A percentile compares a stretch with the other conserved stretches of the same genome.
phyloP scores from a whole-genome alignment of 1,140 invertebrate genomes.

The Solen grandis region DNA sequence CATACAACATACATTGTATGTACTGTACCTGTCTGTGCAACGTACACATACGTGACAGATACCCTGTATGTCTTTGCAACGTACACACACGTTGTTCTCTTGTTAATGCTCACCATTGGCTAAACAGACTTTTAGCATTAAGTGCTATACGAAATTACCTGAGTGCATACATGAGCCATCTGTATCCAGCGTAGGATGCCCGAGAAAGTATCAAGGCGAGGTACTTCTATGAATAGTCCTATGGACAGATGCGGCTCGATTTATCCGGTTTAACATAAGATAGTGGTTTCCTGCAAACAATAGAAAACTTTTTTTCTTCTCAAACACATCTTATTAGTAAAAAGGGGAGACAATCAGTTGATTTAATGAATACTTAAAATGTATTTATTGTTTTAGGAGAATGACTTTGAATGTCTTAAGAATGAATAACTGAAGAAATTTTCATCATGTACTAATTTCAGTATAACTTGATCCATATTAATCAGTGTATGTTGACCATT shows the following conservation, averaged over 20 bases:
- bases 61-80: not conserved
- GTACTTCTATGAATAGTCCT: slow-evolving; percentile 31
- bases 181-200: not conserved
- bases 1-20: too few relatives aligned
- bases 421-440: too few relatives aligned
- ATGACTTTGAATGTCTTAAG: too few relatives aligned
- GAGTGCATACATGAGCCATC: not conserved
- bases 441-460: too few relatives aligned
- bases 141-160: too few relatives aligned
- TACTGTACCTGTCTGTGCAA: too few relatives aligned
- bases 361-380: not conserved
- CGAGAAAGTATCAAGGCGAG: slow-evolving; percentile 8
- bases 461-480: too few relatives aligned
- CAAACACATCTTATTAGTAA: not conserved
- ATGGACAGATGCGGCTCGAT: slow-evolving; percentile 77
- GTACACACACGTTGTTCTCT: not conserved
- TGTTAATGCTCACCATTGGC: not conserved
- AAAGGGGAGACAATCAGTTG: not conserved
- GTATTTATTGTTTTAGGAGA: not conserved
- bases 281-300: slow-evolving; percentile 76
- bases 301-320: too few relatives aligned
- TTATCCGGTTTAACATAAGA: slow-evolving; percentile 74
- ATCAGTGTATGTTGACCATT: too few relatives aligned
- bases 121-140: not conserved
- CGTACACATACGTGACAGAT: too few relatives aligned